Percentiles rank a stretch among this genome's conserved stretches.
phyloP scores from a whole-genome alignment of 1,140 invertebrate species.

The Cyrtorhinus lividipennis region DNA sequence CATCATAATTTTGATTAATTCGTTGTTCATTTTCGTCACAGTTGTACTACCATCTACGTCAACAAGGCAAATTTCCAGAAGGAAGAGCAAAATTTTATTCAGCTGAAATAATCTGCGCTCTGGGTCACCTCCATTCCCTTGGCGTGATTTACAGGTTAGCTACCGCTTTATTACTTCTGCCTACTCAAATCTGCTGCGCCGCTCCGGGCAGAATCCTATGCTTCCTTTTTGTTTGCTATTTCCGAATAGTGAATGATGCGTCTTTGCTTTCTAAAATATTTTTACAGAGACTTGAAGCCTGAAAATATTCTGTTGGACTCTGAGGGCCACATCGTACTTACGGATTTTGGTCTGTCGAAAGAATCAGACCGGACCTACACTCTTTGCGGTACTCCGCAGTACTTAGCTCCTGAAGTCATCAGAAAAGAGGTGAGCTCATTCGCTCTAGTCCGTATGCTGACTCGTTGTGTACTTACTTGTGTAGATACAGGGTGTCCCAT shows the following conservation, averaged over 20 bases:
- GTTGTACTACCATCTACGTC: conserved; percentile 52
- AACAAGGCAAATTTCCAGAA: conserved; percentile 44
- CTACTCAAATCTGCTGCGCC: not conserved
- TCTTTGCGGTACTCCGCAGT: conserved; percentile 79
- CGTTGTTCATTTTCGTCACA: too few relatives aligned
- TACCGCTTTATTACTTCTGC: not conserved
- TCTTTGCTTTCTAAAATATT: too few relatives aligned
- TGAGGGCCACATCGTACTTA: conserved; percentile 65
- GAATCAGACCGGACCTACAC: conserved; percentile 70
- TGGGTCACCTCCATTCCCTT: conserved; percentile 41
- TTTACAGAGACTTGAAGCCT: conserved; percentile 64
- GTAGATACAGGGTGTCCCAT: not conserved
- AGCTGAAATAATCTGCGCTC: conserved; percentile 44
- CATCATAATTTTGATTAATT: too few relatives aligned
- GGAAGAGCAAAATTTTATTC: conserved; percentile 46
- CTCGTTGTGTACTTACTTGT: too few relatives aligned
- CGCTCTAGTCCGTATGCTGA: too few relatives aligned
- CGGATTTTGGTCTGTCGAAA: conserved; percentile 89
- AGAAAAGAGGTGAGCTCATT: not conserved
- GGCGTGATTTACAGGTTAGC: conserved; percentile 38
- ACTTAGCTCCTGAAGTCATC: conserved; percentile 82
- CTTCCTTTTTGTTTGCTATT: too few relatives aligned
- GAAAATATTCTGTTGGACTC: conserved; percentile 74
- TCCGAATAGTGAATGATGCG: too few relatives aligned
- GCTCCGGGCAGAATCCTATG: too few relatives aligned